A percentile compares a stretch with the other conserved stretches of the same genome.
These are phyloP conservation scores for Thalassophryne amazonica DNA, from an alignment of 2,797 vertebrate species.

Conservation along the genomic window DNA sequence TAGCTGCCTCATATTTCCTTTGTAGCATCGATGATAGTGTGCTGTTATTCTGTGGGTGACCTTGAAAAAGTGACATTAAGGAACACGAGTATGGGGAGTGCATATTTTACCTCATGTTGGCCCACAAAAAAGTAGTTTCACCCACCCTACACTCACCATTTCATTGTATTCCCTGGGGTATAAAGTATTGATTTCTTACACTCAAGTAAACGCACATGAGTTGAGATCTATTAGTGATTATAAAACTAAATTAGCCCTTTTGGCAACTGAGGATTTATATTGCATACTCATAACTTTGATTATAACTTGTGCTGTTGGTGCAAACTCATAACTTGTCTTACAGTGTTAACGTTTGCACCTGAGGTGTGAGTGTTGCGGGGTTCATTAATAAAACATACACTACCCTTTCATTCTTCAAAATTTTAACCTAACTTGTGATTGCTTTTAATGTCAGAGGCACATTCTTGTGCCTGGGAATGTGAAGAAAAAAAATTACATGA, in stretches of 20 bases:
- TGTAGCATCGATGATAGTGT: conserved; percentile 4
- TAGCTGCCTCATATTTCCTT: conserved; percentile 8
- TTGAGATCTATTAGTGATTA: neutral
- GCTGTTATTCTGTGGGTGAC: conserved; percentile 29
- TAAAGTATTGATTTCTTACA: conserved; percentile 46
- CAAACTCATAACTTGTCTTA: conserved; percentile 21
- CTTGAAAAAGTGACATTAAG: conserved; percentile 17
- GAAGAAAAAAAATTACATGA: conserved; percentile 48
- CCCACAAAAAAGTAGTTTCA: conserved; percentile 13
- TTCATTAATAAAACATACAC: conserved; percentile 51
- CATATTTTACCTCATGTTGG: conserved; percentile 16
- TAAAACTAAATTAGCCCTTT: conserved; percentile 12
- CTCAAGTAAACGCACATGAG: conserved; percentile 7
- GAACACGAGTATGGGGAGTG: conserved; percentile 3
- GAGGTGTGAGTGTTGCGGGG: conserved; percentile 20
- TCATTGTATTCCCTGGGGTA: conserved; percentile 20
- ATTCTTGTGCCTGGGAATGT: conserved; percentile 36
- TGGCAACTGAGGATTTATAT: conserved; percentile 9
- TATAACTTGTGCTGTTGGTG: conserved; percentile 15
- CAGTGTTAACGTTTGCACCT: conserved; percentile 11
- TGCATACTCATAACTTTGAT: conserved; percentile 4
- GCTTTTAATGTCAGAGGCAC: conserved; percentile 54
- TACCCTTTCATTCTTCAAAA: conserved; percentile 19
- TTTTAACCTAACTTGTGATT: conserved; percentile 43
- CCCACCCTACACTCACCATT: conserved; percentile 24